A percentile compares a stretch with the other conserved stretches of the same genome.
phyloP scores from a whole-genome alignment of 1,140 invertebrate genomes.

The Halesus radiatus region DNA sequence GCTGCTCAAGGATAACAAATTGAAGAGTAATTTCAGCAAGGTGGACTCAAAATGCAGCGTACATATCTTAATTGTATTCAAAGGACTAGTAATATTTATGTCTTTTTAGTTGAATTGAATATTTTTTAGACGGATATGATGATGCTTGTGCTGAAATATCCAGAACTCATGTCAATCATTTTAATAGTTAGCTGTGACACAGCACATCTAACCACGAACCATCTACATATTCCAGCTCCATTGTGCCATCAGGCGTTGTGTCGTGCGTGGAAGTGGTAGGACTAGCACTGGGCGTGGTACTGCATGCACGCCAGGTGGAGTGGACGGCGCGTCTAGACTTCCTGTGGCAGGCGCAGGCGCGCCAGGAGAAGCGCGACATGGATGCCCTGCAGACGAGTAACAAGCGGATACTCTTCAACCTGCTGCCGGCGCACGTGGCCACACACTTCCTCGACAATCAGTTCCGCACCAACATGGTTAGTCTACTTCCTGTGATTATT shows the following conservation, averaged over 20 bases:
- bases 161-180: too few relatives aligned
- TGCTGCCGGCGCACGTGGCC: constrained; percentile 93
- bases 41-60: too few relatives aligned
- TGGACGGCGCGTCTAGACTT: constrained; percentile 89
- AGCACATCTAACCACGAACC: too few relatives aligned
- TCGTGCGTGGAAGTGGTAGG: constrained; percentile 82
- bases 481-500: neutral
- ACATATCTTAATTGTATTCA: too few relatives aligned
- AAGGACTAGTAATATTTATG: too few relatives aligned
- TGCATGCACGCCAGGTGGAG: constrained; percentile 88
- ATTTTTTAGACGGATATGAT: too few relatives aligned
- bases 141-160: too few relatives aligned
- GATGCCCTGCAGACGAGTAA: constrained; percentile 88
- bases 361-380: constrained; percentile 93
- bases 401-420: constrained; percentile 91
- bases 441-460: constrained; percentile 93
- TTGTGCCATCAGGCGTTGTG: constrained; percentile 76
- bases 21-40: too few relatives aligned
- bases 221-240: constrained; percentile 63
- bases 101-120: too few relatives aligned
- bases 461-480: constrained; percentile 88
- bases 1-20: too few relatives aligned
- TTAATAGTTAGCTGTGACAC: too few relatives aligned
- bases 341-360: constrained; percentile 88
- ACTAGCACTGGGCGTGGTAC: constrained; percentile 83